Conservation (phyloP, 2,888 invertebrate species). For the Pycnomerus fuliginosus region DNA sequence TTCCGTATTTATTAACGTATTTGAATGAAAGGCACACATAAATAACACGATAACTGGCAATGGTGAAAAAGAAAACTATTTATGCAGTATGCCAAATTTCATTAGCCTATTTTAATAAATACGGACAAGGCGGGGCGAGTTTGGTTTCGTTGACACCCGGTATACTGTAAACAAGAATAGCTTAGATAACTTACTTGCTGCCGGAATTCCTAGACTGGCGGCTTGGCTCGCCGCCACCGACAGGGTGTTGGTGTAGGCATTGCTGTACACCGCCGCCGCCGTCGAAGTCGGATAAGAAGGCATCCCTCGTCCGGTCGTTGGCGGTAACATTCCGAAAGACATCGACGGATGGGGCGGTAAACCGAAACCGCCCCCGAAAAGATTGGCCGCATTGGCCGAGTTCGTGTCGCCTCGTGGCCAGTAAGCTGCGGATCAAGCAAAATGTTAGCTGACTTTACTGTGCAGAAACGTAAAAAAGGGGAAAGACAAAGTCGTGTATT, state of each 20-base stretch:
- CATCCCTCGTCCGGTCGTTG: conserved; percentile 37
- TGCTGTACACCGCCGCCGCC: conserved; percentile 50
- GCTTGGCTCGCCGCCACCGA: conserved; percentile 86
- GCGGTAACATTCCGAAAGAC: conserved; percentile 50
- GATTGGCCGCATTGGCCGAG: conserved; percentile 53
- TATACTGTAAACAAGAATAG: too few species aligned
- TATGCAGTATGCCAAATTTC: too few species aligned
- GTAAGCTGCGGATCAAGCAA: conserved; percentile 74
- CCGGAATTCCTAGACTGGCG: conserved; percentile 76
- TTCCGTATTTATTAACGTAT: too few species aligned
- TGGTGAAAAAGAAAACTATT: too few species aligned
- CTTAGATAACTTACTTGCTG: conserved; percentile 70
- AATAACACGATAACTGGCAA: too few species aligned
- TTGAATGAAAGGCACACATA: too few species aligned
- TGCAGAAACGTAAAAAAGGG: too few species aligned
- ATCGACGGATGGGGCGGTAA: conserved; percentile 49
- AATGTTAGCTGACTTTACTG: too few species aligned
- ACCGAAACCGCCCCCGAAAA: conserved; percentile 52
- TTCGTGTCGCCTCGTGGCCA: conserved; percentile 70
- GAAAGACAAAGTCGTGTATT: too few species aligned
- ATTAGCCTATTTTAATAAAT: too few species aligned
- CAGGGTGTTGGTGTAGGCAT: conserved; percentile 66
- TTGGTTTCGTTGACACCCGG: too few species aligned
- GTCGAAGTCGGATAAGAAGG: conserved; percentile 48
- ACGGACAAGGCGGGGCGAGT: too few species aligned